Base-by-base conservation (phyloP, 2,888 invertebrate species). In the Cantharis nigra region DNA sequence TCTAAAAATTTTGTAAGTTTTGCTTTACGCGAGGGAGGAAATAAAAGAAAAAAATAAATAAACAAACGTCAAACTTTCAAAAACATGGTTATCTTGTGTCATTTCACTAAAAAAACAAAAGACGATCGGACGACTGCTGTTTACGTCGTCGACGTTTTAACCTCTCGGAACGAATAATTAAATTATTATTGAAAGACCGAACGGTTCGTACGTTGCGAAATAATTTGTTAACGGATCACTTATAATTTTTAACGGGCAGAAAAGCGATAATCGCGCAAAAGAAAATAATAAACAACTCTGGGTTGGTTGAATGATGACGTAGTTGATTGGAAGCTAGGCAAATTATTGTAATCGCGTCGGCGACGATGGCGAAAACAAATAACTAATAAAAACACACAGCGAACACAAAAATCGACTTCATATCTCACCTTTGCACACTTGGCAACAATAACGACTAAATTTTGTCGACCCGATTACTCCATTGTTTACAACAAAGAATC, bases 401-500 rank as follows among this genome's bases (percentile, higher is more conserved):
- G 72, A 65, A 62, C 67, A 62, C 30, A n/a, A 20, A 20, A 20
- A 65, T 13, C n/a, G 16, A 20, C 28, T 18, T 16, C 16, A 10
- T 64, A 30, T 64, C 65, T 70, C 75, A 64, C 70, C 75, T 71
- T 65, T 10, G n/a, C 63, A 65, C 49, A 70, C 70, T 33, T 23
- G 11, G n/a, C 23, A 67, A 20, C 11, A 20, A n/a, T 23, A 67
- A 67, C 49, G 49, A 49, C 49, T 49, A 23, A 23, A 67, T 67
- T 67, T 26, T 67, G 20, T 16, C 23, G 9, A 67, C 26, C 23
- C 23, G 26, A 65, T 74, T 73, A 30, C 63, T 64, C 72, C 71
- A 77, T 74, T 77, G 77, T 77, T 77, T 77, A 77, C 73, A 23
- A 74, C 77, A 77, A 70, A 77, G 73, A 74, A 70, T 62, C 70